Conservation (phyloP, 2,797 vertebrate genomes). For the Bradypodion ventrale region DNA sequence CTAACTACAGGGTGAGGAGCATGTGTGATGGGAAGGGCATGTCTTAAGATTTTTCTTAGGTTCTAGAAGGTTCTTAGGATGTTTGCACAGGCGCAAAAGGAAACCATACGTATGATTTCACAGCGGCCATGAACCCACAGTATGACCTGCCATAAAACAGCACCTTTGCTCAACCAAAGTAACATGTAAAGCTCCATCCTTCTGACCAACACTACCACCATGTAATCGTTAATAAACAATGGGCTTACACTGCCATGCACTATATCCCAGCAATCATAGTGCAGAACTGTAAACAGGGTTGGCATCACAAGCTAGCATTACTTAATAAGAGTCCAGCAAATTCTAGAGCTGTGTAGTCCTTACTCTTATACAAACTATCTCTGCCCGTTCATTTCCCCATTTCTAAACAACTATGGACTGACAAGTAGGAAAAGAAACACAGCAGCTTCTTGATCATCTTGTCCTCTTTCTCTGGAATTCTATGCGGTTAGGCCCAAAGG, state of each 20-base stretch:
- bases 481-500: not conserved
- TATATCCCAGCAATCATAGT: not conserved
- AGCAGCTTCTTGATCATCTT: not conserved
- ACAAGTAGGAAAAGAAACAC: not conserved
- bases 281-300: not conserved
- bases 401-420: not conserved
- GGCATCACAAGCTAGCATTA: constrained; percentile 30
- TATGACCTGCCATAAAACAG: not conserved
- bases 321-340: not conserved
- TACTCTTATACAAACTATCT: not conserved
- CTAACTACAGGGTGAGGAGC: no score
- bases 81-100: no score
- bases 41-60: no score
- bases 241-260: not conserved
- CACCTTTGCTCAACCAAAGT: not conserved
- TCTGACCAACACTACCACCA: not conserved
- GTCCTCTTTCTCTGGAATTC: not conserved
- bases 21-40: no score
- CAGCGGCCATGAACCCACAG: no score
- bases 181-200: accelerated
- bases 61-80: no score
- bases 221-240: not conserved
- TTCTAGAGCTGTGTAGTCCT: constrained; percentile 16
- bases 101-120: no score
- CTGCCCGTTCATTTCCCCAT: not conserved